phyloP scores from a whole-genome alignment of 2,888 invertebrate genomes.

The Chrysolina oricalcia region DNA sequence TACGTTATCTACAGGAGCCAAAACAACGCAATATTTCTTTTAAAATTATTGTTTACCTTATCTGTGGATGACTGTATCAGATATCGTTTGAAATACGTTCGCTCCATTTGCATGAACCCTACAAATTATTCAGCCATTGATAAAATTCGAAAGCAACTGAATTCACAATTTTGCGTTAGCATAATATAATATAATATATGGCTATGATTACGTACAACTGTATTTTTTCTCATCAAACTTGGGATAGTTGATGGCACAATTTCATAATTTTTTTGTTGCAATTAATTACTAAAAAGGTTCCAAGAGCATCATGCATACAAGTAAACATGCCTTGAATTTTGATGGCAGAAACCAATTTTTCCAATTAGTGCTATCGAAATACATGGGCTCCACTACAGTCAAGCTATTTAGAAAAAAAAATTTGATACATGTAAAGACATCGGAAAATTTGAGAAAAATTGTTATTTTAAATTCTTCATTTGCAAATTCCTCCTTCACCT shows the following conservation, averaged over 20 bases:
- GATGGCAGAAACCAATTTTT: too few relatives aligned
- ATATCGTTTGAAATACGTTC: slow-evolving; percentile 27
- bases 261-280: too few relatives aligned
- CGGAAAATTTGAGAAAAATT: too few relatives aligned
- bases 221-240: background rate
- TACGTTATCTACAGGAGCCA: slow-evolving; percentile 31
- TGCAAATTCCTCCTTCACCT: too few relatives aligned
- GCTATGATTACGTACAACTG: background rate
- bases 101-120: slow-evolving; percentile 28
- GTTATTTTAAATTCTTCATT: too few relatives aligned
- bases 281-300: background rate
- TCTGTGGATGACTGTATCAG: slow-evolving; percentile 22
- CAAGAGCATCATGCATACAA: background rate
- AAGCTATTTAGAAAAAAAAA: too few relatives aligned
- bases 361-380: too few relatives aligned
- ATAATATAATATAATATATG: too few relatives aligned
- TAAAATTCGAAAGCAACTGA: background rate
- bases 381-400: too few relatives aligned
- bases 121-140: slow-evolving; percentile 6
- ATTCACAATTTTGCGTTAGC: background rate
- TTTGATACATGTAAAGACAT: too few relatives aligned
- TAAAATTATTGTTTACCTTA: slow-evolving; percentile 29
- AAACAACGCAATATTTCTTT: slow-evolving; percentile 36
- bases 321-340: too few relatives aligned
- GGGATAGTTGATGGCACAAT: too few relatives aligned